Conservation (phyloP, 1,140 invertebrate species). For the Drosophila murphyi region DNA sequence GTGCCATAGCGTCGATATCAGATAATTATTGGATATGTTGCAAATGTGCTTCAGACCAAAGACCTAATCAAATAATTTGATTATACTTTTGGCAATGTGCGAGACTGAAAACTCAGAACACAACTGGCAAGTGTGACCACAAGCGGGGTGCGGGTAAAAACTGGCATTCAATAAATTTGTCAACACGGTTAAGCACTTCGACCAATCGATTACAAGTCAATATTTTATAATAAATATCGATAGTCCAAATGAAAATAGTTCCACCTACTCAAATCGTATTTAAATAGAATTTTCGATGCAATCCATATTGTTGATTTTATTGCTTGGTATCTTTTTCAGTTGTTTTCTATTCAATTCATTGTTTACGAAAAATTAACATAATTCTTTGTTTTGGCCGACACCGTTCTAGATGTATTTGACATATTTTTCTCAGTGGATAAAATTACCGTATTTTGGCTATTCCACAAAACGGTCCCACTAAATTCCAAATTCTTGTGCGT, state of each 20-base stretch:
- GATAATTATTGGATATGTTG: not conserved
- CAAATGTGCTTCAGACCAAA: slow-evolving; percentile 7
- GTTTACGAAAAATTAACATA: not conserved
- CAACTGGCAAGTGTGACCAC: slow-evolving; percentile 27
- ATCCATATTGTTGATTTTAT: not conserved
- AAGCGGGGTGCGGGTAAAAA: not conserved
- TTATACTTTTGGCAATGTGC: not conserved
- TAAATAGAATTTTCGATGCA: no score
- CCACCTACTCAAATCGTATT: no score
- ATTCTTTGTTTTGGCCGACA: not conserved
- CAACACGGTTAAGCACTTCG: not conserved
- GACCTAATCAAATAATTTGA: slow-evolving; percentile 12
- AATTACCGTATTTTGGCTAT: slow-evolving; percentile 1
- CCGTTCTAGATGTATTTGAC: not conserved
- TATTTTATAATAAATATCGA: slow-evolving; percentile 4
- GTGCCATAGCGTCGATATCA: slow-evolving; percentile 87
- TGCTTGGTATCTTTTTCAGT: not conserved
- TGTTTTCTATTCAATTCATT: no score
- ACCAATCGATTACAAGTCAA: not conserved
- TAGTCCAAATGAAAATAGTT: not conserved
- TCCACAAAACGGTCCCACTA: slow-evolving; percentile 20
- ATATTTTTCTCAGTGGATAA: not conserved
- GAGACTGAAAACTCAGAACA: slow-evolving; percentile 17
- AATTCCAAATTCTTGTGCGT: slow-evolving; percentile 27
- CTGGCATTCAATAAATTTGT: not conserved